Percentiles rank a stretch among this genome's conserved stretches.
phyloP scores from a whole-genome alignment of 2,113 vertebrate genomes.

The Seriola rivoliana region DNA sequence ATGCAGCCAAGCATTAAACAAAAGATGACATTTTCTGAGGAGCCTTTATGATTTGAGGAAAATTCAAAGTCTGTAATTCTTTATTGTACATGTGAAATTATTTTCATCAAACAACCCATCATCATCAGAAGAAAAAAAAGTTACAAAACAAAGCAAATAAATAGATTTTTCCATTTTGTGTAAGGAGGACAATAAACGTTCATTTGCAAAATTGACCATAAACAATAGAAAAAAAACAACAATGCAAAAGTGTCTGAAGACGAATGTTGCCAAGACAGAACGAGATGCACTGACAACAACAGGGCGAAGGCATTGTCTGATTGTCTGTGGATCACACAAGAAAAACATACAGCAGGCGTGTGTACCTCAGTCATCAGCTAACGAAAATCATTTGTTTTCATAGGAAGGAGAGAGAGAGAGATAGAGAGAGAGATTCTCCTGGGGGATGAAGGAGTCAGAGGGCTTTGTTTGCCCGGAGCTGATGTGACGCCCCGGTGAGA shows the following conservation, averaged over 20 bases:
- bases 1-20: constrained; percentile 70
- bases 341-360: constrained; percentile 27
- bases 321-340: constrained; percentile 74
- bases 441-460: constrained; percentile 63
- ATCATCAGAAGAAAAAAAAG: constrained; percentile 47
- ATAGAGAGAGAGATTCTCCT: constrained; percentile 26
- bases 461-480: constrained; percentile 57
- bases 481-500: constrained; percentile 50
- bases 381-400: constrained; percentile 63
- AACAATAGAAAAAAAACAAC: constrained; percentile 70
- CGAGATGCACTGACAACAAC: constrained; percentile 66
- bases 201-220: constrained; percentile 71
- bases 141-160: constrained; percentile 64
- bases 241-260: constrained; percentile 65
- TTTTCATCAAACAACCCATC: constrained; percentile 62
- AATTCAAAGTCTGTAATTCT: constrained; percentile 65
- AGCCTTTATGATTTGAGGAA: constrained; percentile 54
- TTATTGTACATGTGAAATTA: constrained; percentile 65
- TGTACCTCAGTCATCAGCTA: constrained; percentile 65
- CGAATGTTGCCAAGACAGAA: constrained; percentile 71
- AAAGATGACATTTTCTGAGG: constrained; percentile 62
- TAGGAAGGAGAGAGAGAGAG: constrained; percentile 18
- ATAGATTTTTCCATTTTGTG: constrained; percentile 64
- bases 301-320: constrained; percentile 70
- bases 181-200: constrained; percentile 67